phyloP scores from a whole-genome alignment of 1,140 invertebrate species.

The Gerris buenoi region DNA sequence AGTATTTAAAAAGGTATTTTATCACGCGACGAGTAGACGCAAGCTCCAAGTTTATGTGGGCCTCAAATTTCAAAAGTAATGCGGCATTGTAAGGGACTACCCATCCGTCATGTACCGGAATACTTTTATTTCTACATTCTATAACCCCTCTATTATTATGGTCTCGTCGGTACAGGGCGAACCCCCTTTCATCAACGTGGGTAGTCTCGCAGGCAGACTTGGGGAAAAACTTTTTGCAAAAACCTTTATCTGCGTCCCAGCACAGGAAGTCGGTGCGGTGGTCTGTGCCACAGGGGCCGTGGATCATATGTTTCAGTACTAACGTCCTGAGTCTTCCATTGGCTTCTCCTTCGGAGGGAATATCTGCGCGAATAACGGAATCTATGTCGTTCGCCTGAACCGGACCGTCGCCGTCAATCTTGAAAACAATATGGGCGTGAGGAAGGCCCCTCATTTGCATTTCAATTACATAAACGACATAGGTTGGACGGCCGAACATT shows the following conservation, averaged over 20 bases:
- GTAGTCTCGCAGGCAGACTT: not conserved
- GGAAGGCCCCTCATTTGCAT: not conserved
- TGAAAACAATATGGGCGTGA: not conserved
- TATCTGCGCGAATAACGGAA: not conserved
- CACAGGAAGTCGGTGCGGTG: not conserved
- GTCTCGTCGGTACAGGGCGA: too few relatives aligned
- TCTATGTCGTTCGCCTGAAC: not conserved
- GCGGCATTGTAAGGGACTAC: too few relatives aligned
- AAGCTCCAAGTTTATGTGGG: too few relatives aligned
- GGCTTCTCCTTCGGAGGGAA: not conserved
- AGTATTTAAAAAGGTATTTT: too few relatives aligned
- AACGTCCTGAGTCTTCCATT: not conserved
- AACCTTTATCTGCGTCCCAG: not conserved
- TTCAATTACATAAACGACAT: not conserved
- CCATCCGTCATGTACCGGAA: too few relatives aligned
- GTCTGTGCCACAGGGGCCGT: slow-evolving; percentile 3
- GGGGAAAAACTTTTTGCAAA: not conserved
- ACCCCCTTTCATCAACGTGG: too few relatives aligned
- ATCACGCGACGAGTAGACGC: too few relatives aligned
- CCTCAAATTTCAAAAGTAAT: too few relatives aligned
- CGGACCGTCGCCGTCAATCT: not conserved
- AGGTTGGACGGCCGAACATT: not conserved
- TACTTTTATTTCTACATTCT: too few relatives aligned
- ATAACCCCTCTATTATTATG: too few relatives aligned
- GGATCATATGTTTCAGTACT: slow-evolving; percentile 6